A percentile compares a stretch with the other conserved stretches of the same genome.
These are phyloP conservation scores for Phrynosoma blainvillii DNA, from an alignment of 2,113 vertebrate species.

Conservation along the genomic window DNA sequence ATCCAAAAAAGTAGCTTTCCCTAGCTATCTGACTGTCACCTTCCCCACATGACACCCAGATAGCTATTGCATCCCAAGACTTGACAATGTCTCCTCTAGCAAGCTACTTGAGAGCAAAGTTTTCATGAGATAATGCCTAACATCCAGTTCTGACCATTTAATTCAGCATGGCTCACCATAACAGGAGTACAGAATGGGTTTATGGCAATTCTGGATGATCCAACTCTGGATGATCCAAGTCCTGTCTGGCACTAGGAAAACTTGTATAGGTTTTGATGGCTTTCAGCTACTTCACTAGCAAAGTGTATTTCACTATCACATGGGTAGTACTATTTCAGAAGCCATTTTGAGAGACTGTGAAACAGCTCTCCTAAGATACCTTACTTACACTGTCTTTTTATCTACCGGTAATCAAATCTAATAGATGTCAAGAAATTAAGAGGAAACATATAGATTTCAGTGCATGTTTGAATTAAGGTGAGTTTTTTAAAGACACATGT, in stretches of 20 bases:
- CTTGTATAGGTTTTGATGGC: too few species aligned
- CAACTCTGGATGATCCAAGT: too few species aligned
- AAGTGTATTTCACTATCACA: not conserved
- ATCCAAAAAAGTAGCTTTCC: too few species aligned
- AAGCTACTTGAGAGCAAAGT: conserved; percentile 42
- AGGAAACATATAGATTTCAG: conserved; percentile 48
- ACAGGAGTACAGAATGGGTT: too few species aligned
- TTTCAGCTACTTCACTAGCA: too few species aligned
- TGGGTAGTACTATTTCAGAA: conserved; percentile 14
- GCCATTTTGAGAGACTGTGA: conserved; percentile 37
- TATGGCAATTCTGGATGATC: too few species aligned
- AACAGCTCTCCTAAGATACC: conserved; percentile 48
- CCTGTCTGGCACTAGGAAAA: too few species aligned
- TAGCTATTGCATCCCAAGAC: not conserved
- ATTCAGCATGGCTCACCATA: not conserved
- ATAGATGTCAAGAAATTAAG: conserved; percentile 52
- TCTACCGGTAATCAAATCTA: conserved; percentile 41
- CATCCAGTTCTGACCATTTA: conserved; percentile 9
- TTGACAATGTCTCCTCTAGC: conserved; percentile 25
- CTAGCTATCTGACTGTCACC: too few species aligned
- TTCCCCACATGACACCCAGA: not conserved
- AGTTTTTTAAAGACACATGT: conserved; percentile 34
- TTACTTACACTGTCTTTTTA: conserved; percentile 8
- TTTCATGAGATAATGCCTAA: conserved; percentile 24
- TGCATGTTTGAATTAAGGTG: conserved; percentile 25